Conservation (phyloP, 2,888 invertebrate species). For the Pterostichus madidus region DNA sequence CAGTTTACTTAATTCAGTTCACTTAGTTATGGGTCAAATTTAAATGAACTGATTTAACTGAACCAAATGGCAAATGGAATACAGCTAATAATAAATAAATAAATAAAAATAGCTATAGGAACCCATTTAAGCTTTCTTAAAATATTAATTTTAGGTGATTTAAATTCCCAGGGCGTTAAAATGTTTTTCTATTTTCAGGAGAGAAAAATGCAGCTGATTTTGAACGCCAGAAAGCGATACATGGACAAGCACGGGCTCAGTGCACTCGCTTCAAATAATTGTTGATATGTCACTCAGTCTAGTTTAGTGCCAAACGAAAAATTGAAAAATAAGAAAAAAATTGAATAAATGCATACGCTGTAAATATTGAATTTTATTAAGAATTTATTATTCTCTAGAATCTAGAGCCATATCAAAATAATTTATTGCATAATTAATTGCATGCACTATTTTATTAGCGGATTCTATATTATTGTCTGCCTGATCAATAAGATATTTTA, state of each 20-base stretch:
- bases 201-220: constrained; percentile 87
- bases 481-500: constrained; percentile 56
- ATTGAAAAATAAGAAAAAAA: constrained; percentile 52
- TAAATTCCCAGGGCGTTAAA: too few species aligned
- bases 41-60: too few species aligned
- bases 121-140: too few species aligned
- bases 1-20: too few species aligned
- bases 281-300: constrained; percentile 65
- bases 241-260: constrained; percentile 86
- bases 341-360: constrained; percentile 46
- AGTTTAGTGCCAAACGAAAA: constrained; percentile 67
- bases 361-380: constrained; percentile 63
- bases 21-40: too few species aligned
- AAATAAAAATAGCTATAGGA: too few species aligned
- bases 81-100: too few species aligned
- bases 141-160: too few species aligned
- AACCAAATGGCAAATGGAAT: too few species aligned
- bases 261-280: constrained; percentile 70
- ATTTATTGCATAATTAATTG: constrained; percentile 60
- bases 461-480: constrained; percentile 43
- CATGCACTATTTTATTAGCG: constrained; percentile 59
- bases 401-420: constrained; percentile 65
- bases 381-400: constrained; percentile 65
- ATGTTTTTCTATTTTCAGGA: constrained; percentile 75
- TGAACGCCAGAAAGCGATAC: constrained; percentile 87